Conservation (phyloP, 2,888 invertebrate genomes). For the Taenaris catops region DNA sequence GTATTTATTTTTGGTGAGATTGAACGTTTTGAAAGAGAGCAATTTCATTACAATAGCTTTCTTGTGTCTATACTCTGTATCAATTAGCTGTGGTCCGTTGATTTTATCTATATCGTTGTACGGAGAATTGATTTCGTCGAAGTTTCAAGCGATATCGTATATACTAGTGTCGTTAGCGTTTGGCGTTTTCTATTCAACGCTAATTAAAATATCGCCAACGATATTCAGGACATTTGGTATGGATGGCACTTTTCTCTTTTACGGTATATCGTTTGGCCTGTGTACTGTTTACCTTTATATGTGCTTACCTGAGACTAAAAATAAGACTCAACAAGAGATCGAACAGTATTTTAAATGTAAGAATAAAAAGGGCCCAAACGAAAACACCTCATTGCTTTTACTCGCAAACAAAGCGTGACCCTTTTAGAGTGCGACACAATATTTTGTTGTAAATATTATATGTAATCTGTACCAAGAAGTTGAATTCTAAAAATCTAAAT, state of each 20-base stretch:
- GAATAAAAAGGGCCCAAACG: neutral
- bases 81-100: constrained; percentile 50
- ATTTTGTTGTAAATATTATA: too few relatives aligned
- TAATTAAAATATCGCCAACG: constrained; percentile 41
- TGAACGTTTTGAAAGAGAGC: constrained; percentile 34
- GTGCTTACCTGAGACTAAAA: constrained; percentile 37
- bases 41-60: constrained; percentile 35
- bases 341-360: constrained; percentile 21
- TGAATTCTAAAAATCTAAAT: too few relatives aligned
- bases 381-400: neutral
- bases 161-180: constrained; percentile 33
- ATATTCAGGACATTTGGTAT: constrained; percentile 39
- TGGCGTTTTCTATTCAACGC: constrained; percentile 36
- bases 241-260: constrained; percentile 41
- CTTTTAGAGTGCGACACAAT: too few relatives aligned
- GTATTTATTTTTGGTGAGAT: constrained; percentile 42
- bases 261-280: constrained; percentile 25
- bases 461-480: too few relatives aligned
- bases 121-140: constrained; percentile 46
- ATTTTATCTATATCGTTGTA: constrained; percentile 45
- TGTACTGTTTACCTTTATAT: constrained; percentile 27
- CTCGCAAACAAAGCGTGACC: neutral
- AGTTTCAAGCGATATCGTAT: constrained; percentile 39
- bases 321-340: constrained; percentile 33
- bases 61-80: constrained; percentile 39